Evolutionary conservation across 2,113 vertebrate genomes (phyloP).

Genomic region (Lampris megalopsis): DNA sequence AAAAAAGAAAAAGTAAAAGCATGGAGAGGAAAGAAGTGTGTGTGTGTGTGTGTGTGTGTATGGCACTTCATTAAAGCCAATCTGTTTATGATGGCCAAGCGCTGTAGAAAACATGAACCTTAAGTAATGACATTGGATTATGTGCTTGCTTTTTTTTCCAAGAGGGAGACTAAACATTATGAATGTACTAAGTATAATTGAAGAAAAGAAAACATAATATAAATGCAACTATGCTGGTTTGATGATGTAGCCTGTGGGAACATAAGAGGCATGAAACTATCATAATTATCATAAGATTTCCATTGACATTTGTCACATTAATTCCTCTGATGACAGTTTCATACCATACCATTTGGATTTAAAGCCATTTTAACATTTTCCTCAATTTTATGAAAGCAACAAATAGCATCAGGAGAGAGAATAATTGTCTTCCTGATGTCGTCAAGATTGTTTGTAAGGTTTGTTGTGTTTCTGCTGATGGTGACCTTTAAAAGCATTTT

Average conservation of each 20-base stretch:
- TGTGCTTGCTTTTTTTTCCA: conserved; percentile 33
- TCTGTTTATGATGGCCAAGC: conserved; percentile 27
- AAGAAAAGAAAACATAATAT: conserved; percentile 51
- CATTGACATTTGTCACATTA: conserved; percentile 48
- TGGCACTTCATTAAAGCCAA: conserved; percentile 26
- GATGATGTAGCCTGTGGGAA: conserved; percentile 62
- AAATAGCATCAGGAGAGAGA: conserved; percentile 46
- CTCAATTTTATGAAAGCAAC: conserved; percentile 59
- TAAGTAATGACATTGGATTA: conserved; percentile 27
- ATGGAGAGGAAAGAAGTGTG: neutral
- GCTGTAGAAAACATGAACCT: conserved; percentile 19
- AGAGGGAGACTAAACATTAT: conserved; percentile 37
- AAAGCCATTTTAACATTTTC: conserved; percentile 56
- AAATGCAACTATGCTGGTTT: conserved; percentile 21
- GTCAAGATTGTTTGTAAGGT: conserved; percentile 37
- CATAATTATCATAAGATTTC: conserved; percentile 50
- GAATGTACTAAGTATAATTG: conserved; percentile 54
- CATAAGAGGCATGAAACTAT: conserved; percentile 46
- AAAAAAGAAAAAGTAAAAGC: conserved; percentile 25
- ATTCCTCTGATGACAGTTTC: conserved; percentile 68
- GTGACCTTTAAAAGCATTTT: conserved; percentile 47
- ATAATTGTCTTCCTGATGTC: conserved; percentile 39
- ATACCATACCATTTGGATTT: conserved; percentile 68
- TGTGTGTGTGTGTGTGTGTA: neutral
- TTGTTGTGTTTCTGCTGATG: conserved; percentile 27